Evolutionary conservation across 2,888 invertebrate genomes (phyloP).

Genomic region (Archaeoteleia sp.): DNA sequence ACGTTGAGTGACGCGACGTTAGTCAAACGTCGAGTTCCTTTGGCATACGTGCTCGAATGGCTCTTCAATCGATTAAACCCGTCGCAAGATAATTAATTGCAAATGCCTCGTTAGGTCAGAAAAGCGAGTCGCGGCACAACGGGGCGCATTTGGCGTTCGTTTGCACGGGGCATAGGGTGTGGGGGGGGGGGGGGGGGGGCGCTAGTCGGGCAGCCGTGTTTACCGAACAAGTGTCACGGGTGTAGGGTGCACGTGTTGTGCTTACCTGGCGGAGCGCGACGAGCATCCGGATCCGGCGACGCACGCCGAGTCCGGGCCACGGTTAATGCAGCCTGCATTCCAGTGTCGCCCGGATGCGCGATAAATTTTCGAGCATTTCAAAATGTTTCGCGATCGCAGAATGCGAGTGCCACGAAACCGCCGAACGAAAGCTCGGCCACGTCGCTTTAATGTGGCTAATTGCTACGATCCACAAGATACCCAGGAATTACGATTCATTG

Average conservation of each 20-base stretch:
- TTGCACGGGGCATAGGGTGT: constrained; percentile 33
- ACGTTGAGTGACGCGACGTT: no score
- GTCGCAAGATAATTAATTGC: constrained; percentile 43
- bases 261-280: constrained; percentile 52
- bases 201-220: constrained; percentile 49
- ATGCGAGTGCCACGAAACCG: neutral
- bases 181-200: no score
- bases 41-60: constrained; percentile 23
- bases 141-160: constrained; percentile 34
- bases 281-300: constrained; percentile 51
- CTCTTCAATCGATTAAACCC: constrained; percentile 38
- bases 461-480: no score
- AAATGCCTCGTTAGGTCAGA: constrained; percentile 51
- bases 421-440: neutral
- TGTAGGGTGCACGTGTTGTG: constrained; percentile 48
- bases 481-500: no score
- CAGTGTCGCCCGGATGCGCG: neutral
- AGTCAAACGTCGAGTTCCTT: constrained; percentile 12
- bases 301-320: constrained; percentile 5
- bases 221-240: constrained; percentile 54
- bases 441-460: no score
- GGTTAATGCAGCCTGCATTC: neutral
- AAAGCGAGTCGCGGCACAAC: constrained; percentile 29
- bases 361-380: neutral
- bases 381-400: neutral